Evolutionary conservation across 2,113 vertebrate species (phyloP).

Genomic region (Ceyx cyanopectus): DNA sequence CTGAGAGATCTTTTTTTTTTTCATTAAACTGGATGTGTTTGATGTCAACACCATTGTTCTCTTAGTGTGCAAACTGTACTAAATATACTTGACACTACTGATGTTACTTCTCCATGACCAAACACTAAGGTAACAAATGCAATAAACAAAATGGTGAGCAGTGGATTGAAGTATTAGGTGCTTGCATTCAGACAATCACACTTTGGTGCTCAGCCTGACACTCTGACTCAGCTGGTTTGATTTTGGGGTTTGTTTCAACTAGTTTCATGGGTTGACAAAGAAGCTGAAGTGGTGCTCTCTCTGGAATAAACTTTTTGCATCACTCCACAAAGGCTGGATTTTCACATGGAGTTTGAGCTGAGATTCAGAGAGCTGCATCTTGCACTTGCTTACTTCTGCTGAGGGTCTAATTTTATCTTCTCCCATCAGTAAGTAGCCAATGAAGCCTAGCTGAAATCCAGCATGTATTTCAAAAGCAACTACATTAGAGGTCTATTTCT

Average conservation of each 20-base stretch:
- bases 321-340: neutral
- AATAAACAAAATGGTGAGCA: neutral
- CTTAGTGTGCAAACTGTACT: neutral
- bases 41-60: neutral
- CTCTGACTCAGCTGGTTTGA: neutral
- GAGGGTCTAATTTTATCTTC: neutral
- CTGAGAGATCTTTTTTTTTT: neutral
- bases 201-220: neutral
- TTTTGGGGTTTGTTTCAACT: neutral
- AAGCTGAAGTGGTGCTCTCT: neutral
- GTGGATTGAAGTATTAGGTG: neutral
- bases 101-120: neutral
- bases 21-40: neutral
- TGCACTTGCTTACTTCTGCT: neutral
- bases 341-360: neutral
- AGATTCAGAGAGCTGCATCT: neutral
- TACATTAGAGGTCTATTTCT: neutral
- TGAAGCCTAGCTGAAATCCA: neutral
- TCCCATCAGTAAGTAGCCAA: neutral
- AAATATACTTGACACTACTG: neutral
- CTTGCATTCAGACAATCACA: neutral
- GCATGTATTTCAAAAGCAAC: neutral
- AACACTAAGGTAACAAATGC: neutral
- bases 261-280: neutral
- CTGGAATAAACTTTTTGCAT: neutral